phyloP scores from a whole-genome alignment of 2,888 invertebrate genomes.

The Agrotis clavis region DNA sequence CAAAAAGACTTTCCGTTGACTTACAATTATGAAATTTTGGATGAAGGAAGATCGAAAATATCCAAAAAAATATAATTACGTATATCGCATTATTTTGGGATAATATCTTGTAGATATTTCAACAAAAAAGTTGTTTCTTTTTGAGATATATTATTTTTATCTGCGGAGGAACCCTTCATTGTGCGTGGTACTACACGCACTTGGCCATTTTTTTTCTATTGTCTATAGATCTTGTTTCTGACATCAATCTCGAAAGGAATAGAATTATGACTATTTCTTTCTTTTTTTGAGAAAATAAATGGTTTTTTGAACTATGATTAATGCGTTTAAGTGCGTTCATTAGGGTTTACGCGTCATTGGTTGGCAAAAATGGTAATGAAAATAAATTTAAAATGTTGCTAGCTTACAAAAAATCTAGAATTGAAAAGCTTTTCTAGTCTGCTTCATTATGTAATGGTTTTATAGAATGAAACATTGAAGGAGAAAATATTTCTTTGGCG shows the following conservation, averaged over 20 bases:
- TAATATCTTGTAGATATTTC: too few relatives aligned
- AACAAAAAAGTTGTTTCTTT: too few relatives aligned
- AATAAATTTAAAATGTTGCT: slow-evolving; percentile 3
- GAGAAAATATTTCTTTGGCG: background rate
- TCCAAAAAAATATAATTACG: too few relatives aligned
- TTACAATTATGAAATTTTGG: too few relatives aligned
- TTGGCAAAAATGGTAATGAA: slow-evolving; percentile 5
- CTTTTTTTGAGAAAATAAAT: slow-evolving; percentile 22
- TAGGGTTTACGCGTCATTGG: slow-evolving; percentile 39
- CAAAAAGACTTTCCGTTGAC: too few relatives aligned
- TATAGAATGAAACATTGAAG: background rate
- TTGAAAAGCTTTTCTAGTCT: background rate
- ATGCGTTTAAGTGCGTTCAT: slow-evolving; percentile 15
- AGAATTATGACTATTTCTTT: slow-evolving; percentile 20
- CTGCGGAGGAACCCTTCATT: too few relatives aligned
- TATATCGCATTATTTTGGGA: too few relatives aligned
- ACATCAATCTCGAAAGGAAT: slow-evolving; percentile 39
- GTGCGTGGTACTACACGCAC: too few relatives aligned
- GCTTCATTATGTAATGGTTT: background rate
- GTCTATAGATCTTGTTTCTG: slow-evolving; percentile 40
- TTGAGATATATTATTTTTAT: too few relatives aligned
- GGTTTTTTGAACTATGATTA: slow-evolving; percentile 29
- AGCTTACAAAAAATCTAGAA: background rate
- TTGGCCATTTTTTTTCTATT: background rate
- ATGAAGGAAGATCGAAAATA: too few relatives aligned